These are phyloP conservation scores for Apolygus lucorum DNA, from an alignment of 1,140 invertebrate species.

Conservation along the genomic window DNA sequence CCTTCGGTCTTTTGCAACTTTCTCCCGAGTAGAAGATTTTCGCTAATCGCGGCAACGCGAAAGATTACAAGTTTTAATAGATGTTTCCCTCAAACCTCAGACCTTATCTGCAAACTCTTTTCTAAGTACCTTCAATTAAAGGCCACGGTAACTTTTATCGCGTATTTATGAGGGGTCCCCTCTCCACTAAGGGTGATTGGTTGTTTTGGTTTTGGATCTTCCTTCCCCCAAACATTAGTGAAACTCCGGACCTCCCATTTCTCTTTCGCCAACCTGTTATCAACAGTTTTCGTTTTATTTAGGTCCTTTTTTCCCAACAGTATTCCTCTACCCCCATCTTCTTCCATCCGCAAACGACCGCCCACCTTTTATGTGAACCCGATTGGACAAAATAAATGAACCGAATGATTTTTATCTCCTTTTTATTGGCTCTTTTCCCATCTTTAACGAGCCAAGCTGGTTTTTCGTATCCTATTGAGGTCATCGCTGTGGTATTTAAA, in stretches of 20 bases:
- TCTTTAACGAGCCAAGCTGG: not conserved
- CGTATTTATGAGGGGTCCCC: not conserved
- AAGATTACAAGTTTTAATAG: not conserved
- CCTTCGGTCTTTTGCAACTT: too few species aligned
- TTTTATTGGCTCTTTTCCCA: not conserved
- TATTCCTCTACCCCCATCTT: not conserved
- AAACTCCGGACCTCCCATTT: not conserved
- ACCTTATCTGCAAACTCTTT: not conserved
- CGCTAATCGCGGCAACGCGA: not conserved
- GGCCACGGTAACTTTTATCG: not conserved
- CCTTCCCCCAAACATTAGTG: too few species aligned
- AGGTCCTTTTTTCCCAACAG: not conserved
- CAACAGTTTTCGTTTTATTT: not conserved
- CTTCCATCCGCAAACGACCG: not conserved
- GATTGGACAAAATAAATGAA: not conserved
- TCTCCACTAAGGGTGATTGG: too few species aligned
- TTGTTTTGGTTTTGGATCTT: too few species aligned
- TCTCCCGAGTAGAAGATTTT: not conserved
- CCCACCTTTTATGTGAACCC: not conserved
- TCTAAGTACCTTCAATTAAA: not conserved
- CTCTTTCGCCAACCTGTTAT: not conserved
- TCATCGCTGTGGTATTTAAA: not conserved
- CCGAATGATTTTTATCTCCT: not conserved
- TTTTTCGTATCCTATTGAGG: not conserved
- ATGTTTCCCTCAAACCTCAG: not conserved